Evolutionary conservation across 2,113 vertebrate species (phyloP).

Genomic region (Peromyscus leucopus): DNA sequence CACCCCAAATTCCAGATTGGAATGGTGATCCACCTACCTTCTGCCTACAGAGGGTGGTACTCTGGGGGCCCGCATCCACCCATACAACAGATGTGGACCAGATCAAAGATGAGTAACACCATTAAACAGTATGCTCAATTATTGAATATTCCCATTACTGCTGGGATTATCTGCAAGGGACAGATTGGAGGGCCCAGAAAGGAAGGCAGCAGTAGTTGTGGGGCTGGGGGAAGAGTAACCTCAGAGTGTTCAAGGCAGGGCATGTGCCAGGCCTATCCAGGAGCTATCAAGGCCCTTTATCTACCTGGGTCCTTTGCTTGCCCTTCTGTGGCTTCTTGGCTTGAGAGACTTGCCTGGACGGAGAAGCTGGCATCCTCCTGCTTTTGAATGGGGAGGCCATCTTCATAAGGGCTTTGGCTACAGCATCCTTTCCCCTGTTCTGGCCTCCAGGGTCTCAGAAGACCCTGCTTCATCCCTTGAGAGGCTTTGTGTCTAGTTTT

Average conservation of each 20-base stretch:
- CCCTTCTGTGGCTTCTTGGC: neutral
- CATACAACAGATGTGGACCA: neutral
- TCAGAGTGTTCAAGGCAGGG: neutral
- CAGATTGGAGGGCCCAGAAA: neutral
- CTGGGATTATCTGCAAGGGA: neutral
- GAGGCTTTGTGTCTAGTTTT: neutral
- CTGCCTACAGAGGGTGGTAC: too few species aligned
- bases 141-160: neutral
- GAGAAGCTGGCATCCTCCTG: neutral
- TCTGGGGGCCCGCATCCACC: neutral
- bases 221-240: neutral
- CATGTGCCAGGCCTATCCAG: neutral
- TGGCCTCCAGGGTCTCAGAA: conserved; percentile 1
- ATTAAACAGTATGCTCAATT: rapidly evolving
- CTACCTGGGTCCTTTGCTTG: neutral
- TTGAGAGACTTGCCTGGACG: neutral
- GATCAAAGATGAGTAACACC: neutral
- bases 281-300: neutral
- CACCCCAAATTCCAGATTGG: neutral
- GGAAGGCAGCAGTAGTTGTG: neutral
- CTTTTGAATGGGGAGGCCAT: neutral
- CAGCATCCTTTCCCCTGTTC: neutral
- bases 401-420: neutral
- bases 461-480: rapidly evolving
- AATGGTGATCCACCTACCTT: neutral